Evolutionary conservation across 2,113 vertebrate species (phyloP).

Genomic region (Hippopotamus amphibius): DNA sequence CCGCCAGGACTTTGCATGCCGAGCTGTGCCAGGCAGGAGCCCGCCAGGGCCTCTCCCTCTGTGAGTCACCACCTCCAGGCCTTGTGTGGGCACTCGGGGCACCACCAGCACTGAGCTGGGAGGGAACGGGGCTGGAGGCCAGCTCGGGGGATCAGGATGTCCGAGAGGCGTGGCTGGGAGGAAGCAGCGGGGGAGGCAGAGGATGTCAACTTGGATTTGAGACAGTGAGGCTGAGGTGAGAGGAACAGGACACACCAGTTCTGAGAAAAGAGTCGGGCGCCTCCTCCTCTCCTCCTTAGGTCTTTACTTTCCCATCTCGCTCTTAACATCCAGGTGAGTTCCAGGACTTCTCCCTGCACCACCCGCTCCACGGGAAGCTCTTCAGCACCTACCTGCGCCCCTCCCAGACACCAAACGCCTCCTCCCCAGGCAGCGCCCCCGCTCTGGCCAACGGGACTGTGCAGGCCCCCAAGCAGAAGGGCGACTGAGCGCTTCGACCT

Average conservation of each 20-base stretch:
- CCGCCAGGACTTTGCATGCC: constrained; percentile 72
- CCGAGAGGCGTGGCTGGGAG: neutral
- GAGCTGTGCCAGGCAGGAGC: constrained; percentile 75
- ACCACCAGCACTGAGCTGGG: neutral
- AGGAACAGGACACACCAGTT: neutral
- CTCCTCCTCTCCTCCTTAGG: neutral
- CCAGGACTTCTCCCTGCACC: constrained; percentile 81
- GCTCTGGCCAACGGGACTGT: constrained; percentile 75
- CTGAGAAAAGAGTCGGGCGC: neutral
- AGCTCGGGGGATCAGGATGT: neutral
- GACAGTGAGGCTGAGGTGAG: neutral
- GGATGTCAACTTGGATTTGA: neutral
- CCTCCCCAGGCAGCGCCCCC: constrained; percentile 38
- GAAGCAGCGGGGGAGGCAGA: neutral
- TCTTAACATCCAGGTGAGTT: constrained; percentile 74
- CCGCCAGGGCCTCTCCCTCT: constrained; percentile 76
- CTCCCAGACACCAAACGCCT: constrained; percentile 46
- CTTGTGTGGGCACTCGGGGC: rapidly evolving
- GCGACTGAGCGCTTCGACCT: constrained; percentile 69
- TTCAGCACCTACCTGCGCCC: constrained; percentile 82
- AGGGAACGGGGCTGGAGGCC: neutral
- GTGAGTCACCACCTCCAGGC: constrained; percentile 70
- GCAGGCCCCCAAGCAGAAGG: constrained; percentile 77
- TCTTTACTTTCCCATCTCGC: neutral
- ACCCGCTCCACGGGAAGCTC: constrained; percentile 81